Conservation (phyloP, 2,888 invertebrate species). For the Drosophila vallismaia region DNA sequence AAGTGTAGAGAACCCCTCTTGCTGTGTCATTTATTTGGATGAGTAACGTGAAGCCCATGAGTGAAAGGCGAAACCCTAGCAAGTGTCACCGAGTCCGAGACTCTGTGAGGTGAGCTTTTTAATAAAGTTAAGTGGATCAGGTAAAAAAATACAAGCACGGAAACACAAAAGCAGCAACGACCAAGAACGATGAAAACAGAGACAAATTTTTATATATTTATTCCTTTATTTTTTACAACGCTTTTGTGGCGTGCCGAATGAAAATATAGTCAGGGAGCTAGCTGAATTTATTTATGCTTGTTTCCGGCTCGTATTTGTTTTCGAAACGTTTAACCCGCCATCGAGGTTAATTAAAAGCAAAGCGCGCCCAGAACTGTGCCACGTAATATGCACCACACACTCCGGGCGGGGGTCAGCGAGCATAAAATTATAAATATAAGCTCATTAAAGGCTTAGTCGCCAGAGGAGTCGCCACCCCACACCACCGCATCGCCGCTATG, state of each 20-base stretch:
- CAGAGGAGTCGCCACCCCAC: slow-evolving; percentile 16
- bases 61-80: slow-evolving; percentile 15
- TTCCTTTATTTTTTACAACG: slow-evolving; percentile 9
- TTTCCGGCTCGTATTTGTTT: slow-evolving; percentile 21
- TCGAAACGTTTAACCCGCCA: slow-evolving; percentile 60
- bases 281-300: neutral
- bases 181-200: slow-evolving; percentile 5
- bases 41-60: slow-evolving; percentile 13
- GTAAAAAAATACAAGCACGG: slow-evolving; percentile 18
- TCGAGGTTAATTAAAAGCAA: slow-evolving; percentile 67
- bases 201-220: slow-evolving; percentile 27
- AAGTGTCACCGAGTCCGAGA: slow-evolving; percentile 25
- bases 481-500: slow-evolving; percentile 1
- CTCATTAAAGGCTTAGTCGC: slow-evolving; percentile 74
- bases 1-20: neutral
- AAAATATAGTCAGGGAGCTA: slow-evolving; percentile 42
- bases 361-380: slow-evolving; percentile 48
- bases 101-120: slow-evolving; percentile 50
- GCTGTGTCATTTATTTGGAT: slow-evolving; percentile 5
- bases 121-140: slow-evolving; percentile 68
- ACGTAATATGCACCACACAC: slow-evolving; percentile 38
- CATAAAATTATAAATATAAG: slow-evolving; percentile 69
- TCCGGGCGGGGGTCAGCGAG: slow-evolving; percentile 16
- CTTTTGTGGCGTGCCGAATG: slow-evolving; percentile 54
- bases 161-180: slow-evolving; percentile 19